Conservation (phyloP, 1,140 invertebrate genomes). For the Globodera ellingtonae region DNA sequence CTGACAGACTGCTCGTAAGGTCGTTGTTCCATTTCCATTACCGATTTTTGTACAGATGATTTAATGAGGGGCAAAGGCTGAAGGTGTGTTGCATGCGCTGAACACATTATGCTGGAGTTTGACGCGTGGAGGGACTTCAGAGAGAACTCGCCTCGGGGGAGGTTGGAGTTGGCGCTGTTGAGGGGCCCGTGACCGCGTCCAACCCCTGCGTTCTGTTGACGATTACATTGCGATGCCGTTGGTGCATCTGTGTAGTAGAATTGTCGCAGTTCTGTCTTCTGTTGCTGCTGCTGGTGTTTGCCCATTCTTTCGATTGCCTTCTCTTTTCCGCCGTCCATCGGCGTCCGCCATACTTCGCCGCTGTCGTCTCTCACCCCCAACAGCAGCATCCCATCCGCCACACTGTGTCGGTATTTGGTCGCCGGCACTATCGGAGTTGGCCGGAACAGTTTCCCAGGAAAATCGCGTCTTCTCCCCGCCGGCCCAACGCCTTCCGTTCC, state of each 20-base stretch:
- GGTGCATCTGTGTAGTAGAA: conserved; percentile 4
- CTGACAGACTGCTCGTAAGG: not conserved
- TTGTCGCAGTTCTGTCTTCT: not conserved
- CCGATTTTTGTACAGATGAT: not conserved
- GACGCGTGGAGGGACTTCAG: no score
- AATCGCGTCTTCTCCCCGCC: not conserved
- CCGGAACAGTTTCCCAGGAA: not conserved
- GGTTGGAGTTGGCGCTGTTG: not conserved
- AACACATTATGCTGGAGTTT: not conserved
- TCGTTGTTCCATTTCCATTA: not conserved
- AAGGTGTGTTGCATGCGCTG: not conserved
- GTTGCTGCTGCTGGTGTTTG: not conserved
- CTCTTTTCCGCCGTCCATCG: not conserved
- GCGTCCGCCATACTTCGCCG: not conserved
- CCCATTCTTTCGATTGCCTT: not conserved
- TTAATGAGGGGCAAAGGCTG: not conserved
- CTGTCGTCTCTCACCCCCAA: not conserved
- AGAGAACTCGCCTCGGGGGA: not conserved
- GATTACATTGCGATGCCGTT: not conserved
- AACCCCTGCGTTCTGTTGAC: not conserved
- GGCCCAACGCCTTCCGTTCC: not conserved
- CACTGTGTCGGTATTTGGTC: conserved; percentile 19
- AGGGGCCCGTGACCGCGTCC: not conserved
- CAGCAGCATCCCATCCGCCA: conserved; percentile 25
- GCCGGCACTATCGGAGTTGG: conserved; percentile 21